These are phyloP conservation scores for Hoplodrina blanda DNA, from an alignment of 2,888 invertebrate genomes.

Conservation along the genomic window DNA sequence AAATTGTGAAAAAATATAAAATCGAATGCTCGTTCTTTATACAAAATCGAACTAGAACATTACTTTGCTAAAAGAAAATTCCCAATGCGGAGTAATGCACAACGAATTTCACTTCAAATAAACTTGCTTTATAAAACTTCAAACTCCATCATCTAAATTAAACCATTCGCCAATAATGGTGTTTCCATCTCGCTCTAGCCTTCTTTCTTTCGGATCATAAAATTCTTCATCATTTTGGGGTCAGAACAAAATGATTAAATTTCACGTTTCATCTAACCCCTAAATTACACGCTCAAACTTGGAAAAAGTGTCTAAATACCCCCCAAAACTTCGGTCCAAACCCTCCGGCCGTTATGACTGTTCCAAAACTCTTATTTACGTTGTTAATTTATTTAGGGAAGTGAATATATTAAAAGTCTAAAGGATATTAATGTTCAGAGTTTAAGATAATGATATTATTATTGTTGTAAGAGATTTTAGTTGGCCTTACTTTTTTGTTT, in stretches of 20 bases:
- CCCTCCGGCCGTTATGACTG: conserved; percentile 73
- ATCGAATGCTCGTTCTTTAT: not conserved
- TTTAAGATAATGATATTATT: conserved; percentile 70
- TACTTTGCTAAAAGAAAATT: not conserved
- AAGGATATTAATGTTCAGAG: conserved; percentile 74
- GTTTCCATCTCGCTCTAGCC: conserved; percentile 29
- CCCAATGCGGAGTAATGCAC: conserved; percentile 27
- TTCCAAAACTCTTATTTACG: conserved; percentile 77
- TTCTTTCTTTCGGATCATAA: conserved; percentile 46
- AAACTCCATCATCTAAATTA: conserved; percentile 39
- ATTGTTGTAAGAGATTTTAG: conserved; percentile 37
- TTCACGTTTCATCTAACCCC: conserved; percentile 67
- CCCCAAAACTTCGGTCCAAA: conserved; percentile 62
- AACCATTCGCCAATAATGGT: conserved; percentile 35
- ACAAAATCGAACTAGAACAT: conserved; percentile 9
- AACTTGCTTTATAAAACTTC: conserved; percentile 23
- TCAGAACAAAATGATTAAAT: conserved; percentile 63
- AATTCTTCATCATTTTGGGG: conserved; percentile 59
- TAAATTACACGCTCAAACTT: conserved; percentile 71
- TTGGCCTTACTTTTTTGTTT: conserved; percentile 28
- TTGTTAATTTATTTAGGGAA: conserved; percentile 79
- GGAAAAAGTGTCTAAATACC: conserved; percentile 70
- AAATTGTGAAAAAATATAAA: not conserved
- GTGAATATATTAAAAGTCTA: conserved; percentile 74
- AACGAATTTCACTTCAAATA: conserved; percentile 19